Evolutionary conservation across 2,113 vertebrate genomes (phyloP).

Genomic region (Ia io): DNA sequence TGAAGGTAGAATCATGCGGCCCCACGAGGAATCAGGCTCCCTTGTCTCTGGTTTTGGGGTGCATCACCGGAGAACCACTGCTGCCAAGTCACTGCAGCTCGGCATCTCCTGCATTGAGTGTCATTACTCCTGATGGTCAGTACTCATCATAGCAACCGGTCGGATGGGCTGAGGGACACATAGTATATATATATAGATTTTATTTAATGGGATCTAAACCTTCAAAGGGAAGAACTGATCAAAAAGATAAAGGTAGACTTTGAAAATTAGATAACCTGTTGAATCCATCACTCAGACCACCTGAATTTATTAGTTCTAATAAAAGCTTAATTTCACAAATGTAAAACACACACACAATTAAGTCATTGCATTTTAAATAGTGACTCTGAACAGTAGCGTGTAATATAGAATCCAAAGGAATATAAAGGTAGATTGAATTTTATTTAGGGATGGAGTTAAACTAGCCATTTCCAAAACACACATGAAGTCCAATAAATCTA

Average conservation of each 20-base stretch:
- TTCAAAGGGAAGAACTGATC: neutral
- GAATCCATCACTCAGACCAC: neutral
- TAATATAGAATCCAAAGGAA: neutral
- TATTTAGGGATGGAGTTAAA: neutral
- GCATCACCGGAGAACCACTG: no score
- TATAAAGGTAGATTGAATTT: neutral
- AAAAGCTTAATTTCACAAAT: neutral
- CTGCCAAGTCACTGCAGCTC: no score
- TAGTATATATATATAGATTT: neutral
- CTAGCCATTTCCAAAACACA: neutral
- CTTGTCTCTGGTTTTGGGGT: no score
- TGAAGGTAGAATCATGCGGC: no score
- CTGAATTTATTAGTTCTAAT: neutral
- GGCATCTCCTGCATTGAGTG: no score
- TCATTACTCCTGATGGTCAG: no score
- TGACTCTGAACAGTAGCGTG: neutral
- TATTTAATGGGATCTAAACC: neutral
- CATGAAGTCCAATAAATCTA: neutral
- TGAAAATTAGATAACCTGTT: neutral
- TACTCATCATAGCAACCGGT: no score
- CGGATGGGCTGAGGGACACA: no score
- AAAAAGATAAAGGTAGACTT: neutral
- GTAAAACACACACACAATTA: neutral
- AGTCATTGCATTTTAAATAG: neutral
- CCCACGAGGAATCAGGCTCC: no score